Evolutionary conservation across 2,888 invertebrate genomes (phyloP).

Genomic region (Aphodius granarius): DNA sequence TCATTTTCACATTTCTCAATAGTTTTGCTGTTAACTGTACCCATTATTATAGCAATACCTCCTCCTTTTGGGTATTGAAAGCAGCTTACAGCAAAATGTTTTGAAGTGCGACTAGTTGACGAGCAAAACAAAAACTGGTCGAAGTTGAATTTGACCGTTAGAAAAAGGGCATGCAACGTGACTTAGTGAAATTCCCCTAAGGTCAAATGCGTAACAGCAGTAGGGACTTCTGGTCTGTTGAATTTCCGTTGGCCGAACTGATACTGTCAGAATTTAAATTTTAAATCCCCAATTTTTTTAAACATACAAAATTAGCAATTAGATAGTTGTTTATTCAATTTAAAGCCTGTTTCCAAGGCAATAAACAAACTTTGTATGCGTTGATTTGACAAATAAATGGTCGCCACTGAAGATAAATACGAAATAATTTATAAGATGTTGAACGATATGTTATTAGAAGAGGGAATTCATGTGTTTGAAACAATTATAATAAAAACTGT

Average conservation of each 20-base stretch:
- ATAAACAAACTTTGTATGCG: neutral
- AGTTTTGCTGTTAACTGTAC: slow-evolving; percentile 33
- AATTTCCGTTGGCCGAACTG: neutral
- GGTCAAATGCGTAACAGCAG: neutral
- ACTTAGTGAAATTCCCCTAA: neutral
- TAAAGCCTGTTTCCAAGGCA: neutral
- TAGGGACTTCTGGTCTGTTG: neutral
- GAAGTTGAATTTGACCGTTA: slow-evolving; percentile 3
- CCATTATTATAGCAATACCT: slow-evolving; percentile 27
- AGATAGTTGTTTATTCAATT: neutral
- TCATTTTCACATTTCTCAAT: slow-evolving; percentile 28
- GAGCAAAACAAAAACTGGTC: neutral
- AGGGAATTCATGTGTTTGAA: slow-evolving; percentile 13
- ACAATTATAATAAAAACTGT: slow-evolving; percentile 14
- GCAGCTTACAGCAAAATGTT: neutral
- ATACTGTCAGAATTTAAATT: neutral
- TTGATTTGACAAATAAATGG: slow-evolving; percentile 11
- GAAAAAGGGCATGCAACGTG: neutral
- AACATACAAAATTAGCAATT: neutral
- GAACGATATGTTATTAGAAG: slow-evolving; percentile 3
- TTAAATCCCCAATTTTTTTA: too few relatives aligned
- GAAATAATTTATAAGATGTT: slow-evolving; percentile 4
- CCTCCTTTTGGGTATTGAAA: neutral
- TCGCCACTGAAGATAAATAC: neutral
- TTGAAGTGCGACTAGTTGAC: neutral